Percentiles rank a stretch among this genome's conserved stretches.
phyloP scores from a whole-genome alignment of 35 echinoderm and acorn worm genomes.

The Heliocidaris tuberculata region DNA sequence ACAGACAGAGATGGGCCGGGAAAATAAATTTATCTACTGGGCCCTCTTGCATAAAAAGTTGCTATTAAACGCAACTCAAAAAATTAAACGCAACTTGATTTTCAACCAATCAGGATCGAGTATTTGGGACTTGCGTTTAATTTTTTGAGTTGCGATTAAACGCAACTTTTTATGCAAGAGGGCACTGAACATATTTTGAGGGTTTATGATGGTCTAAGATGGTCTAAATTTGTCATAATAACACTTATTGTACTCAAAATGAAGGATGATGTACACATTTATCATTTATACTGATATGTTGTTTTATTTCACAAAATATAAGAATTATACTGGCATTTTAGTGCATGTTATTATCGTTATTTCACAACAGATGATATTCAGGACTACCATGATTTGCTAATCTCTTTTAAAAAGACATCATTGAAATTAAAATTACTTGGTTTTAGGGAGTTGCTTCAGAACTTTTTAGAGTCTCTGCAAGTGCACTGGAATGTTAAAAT shows the following conservation, averaged over 20 bases:
- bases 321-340: background rate
- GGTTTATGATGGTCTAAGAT: no score
- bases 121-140: no score
- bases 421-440: background rate
- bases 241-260: background rate
- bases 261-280: background rate
- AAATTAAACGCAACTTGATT: no score
- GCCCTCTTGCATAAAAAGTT: no score
- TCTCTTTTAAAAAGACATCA: background rate
- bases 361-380: background rate
- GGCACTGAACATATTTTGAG: no score
- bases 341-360: background rate
- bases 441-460: background rate
- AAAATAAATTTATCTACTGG: no score
- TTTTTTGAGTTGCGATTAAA: no score
- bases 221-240: background rate
- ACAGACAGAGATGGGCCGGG: no score
- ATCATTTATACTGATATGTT: background rate
- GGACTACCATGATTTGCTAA: background rate
- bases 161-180: no score
- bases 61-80: no score
- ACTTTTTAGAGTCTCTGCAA: background rate
- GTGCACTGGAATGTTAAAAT: background rate
- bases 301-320: slow-evolving; percentile 9
- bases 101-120: no score